phyloP scores from a whole-genome alignment of 2,888 invertebrate species.

The Orthosia incerta region DNA sequence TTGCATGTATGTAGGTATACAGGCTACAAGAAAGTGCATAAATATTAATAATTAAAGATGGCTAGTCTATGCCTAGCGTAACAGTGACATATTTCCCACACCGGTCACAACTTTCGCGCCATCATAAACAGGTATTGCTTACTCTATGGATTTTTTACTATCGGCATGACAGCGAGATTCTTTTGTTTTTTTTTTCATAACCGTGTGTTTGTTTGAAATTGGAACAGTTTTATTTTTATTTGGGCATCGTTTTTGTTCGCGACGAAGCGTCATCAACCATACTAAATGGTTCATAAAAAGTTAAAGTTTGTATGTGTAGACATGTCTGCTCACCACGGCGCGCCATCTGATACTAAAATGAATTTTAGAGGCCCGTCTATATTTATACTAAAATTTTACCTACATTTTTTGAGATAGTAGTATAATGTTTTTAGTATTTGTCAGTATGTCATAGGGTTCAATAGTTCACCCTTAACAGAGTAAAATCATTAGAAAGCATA shows the following conservation, averaged over 20 bases:
- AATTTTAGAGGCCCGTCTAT: too few relatives aligned
- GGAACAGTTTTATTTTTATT: constrained; percentile 32
- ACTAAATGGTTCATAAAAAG: too few relatives aligned
- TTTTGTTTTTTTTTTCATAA: constrained; percentile 26
- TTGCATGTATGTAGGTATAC: background rate
- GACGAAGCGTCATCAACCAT: too few relatives aligned
- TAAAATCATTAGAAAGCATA: too few relatives aligned
- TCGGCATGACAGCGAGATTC: constrained; percentile 31
- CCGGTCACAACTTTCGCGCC: constrained; percentile 58
- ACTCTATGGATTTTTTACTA: constrained; percentile 41
- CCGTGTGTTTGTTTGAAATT: constrained; percentile 45
- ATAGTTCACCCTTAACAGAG: too few relatives aligned
- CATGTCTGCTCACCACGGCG: too few relatives aligned
- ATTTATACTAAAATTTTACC: too few relatives aligned
- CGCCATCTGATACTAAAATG: too few relatives aligned
- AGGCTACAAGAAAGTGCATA: constrained; percentile 53
- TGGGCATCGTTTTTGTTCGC: background rate
- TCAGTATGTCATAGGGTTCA: too few relatives aligned
- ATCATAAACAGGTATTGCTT: constrained; percentile 53
- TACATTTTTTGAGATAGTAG: too few relatives aligned
- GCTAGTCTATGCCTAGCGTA: constrained; percentile 42
- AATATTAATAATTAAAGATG: constrained; percentile 58
- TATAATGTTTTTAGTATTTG: too few relatives aligned
- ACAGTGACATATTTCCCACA: constrained; percentile 62
- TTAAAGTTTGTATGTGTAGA: too few relatives aligned